A percentile compares a stretch with the other conserved stretches of the same genome.
phyloP scores from a whole-genome alignment of 2,113 vertebrate species.

The Piaya cayana region DNA sequence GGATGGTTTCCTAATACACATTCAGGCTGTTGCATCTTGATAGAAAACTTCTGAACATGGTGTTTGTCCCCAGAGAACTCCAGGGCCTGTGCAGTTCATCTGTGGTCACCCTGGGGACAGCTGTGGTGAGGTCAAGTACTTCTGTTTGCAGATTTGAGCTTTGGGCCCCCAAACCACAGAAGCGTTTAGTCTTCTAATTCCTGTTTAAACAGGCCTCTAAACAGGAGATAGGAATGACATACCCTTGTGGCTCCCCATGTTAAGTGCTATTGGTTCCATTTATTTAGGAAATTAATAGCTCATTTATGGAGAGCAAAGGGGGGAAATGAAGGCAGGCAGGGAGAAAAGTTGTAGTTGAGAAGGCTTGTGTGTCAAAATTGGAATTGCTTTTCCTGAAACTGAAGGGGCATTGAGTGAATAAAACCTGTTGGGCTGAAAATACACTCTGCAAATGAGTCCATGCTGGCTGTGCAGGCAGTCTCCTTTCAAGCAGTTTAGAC shows the following conservation, averaged over 20 bases:
- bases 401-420: neutral
- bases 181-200: neutral
- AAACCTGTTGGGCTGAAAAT: neutral
- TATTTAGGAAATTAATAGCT: constrained; percentile 35
- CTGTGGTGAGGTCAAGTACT: neutral
- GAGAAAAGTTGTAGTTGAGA: neutral
- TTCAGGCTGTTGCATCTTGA: rapidly evolving
- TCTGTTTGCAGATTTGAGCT: neutral
- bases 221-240: neutral
- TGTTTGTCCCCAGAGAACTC: neutral
- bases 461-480: neutral
- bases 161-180: constrained; percentile 3
- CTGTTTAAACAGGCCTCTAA: constrained; percentile 12
- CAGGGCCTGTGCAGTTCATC: rapidly evolving
- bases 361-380: neutral
- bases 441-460: neutral
- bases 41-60: neutral
- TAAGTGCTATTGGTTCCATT: neutral
- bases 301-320: neutral
- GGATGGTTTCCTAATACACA: neutral
- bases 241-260: neutral
- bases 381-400: neutral
- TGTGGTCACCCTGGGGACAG: rapidly evolving
- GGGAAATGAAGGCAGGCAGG: neutral
- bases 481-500: neutral